These are phyloP conservation scores for Holacanthella duospinosa DNA, from an alignment of 2,888 invertebrate genomes.

Conservation along the genomic window DNA sequence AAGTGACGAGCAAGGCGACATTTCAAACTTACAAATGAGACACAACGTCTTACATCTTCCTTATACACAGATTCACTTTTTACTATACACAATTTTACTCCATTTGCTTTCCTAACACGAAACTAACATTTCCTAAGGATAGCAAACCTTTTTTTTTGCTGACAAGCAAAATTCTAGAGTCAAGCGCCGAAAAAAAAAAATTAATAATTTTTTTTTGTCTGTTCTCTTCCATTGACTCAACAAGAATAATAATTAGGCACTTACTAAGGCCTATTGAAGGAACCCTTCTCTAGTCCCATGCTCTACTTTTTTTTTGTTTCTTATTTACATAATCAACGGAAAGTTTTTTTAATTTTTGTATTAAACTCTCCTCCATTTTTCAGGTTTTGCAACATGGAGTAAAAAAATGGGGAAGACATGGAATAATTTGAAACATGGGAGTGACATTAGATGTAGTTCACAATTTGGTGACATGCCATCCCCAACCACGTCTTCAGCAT, in stretches of 20 bases:
- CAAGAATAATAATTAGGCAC: not conserved
- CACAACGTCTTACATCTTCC: not conserved
- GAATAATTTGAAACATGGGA: slow-evolving; percentile 34
- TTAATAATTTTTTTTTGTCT: not conserved
- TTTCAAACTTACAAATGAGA: not conserved
- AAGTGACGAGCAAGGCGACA: not conserved
- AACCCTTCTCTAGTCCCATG: not conserved
- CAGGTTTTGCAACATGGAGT: slow-evolving; percentile 37
- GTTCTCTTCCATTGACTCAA: not conserved
- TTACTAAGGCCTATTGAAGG: not conserved
- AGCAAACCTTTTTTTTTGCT: no score
- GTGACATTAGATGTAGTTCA: slow-evolving; percentile 18
- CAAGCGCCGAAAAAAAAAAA: no score
- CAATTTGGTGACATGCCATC: slow-evolving; percentile 11
- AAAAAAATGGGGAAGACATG: slow-evolving; percentile 38
- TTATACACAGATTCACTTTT: not conserved
- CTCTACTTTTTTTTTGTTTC: not conserved
- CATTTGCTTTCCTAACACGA: no score
- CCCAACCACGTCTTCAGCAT: slow-evolving; percentile 3
- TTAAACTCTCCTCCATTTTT: not conserved
- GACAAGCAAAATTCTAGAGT: no score
- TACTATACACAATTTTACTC: not conserved
- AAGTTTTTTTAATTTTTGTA: not conserved
- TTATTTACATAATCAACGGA: not conserved
- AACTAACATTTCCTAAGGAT: no score